Evolutionary conservation across 2,113 vertebrate species (phyloP).

Genomic region (Pterocles burchelli): DNA sequence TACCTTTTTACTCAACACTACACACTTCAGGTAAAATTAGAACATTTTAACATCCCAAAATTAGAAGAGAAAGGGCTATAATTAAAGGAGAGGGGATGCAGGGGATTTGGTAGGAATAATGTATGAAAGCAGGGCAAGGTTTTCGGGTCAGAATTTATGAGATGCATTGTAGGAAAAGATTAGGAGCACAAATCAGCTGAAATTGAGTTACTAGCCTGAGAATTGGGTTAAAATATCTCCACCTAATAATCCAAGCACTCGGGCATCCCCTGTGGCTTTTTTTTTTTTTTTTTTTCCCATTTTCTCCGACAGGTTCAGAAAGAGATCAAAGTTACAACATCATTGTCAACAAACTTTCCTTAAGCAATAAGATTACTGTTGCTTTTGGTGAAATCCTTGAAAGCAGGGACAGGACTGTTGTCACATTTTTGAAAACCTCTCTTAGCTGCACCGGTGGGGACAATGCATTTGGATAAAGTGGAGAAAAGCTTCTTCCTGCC

Average conservation of each 20-base stretch:
- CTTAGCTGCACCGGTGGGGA: not conserved
- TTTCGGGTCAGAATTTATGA: not conserved
- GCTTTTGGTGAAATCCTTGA: slow-evolving; percentile 12
- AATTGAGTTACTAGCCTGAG: not conserved
- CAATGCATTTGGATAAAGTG: not conserved
- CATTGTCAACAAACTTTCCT: not conserved
- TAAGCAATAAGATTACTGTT: not conserved
- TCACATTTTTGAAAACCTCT: not conserved
- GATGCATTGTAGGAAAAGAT: not conserved
- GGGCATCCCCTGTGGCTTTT: not conserved
- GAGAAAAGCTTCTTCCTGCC: not conserved
- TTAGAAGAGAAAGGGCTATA: not conserved
- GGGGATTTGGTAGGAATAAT: not conserved
- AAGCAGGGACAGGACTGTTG: not conserved
- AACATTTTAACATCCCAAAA: not conserved
- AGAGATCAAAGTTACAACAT: not conserved
- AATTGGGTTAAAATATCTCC: not conserved
- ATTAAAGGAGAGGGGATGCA: not conserved
- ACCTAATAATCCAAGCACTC: not conserved
- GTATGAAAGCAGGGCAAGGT: not conserved
- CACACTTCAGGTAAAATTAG: not conserved
- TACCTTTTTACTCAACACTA: not conserved
- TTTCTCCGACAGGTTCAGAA: not conserved
- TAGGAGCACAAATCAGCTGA: not conserved
- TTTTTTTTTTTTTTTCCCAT: not conserved